Evolutionary conservation across 23 tunicate genomes (phyloP).

Genomic region (Styela plicata): DNA sequence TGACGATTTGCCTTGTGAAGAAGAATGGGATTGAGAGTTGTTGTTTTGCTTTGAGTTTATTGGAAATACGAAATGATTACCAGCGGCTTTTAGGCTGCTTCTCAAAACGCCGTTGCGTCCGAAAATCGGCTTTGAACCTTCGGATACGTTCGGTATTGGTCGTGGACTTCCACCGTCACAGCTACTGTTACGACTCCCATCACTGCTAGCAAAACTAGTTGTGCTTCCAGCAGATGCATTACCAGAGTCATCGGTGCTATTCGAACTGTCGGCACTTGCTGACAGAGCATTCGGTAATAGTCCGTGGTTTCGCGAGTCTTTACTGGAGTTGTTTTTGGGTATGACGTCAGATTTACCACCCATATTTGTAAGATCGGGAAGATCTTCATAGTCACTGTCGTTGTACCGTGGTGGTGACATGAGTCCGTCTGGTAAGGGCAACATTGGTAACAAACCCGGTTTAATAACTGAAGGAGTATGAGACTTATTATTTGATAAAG

Average conservation of each 20-base stretch:
- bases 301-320: conserved; percentile 20
- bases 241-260: conserved; percentile 84
- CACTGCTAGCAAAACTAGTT: conserved; percentile 68
- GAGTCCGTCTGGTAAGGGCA: conserved; percentile 60
- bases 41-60: conserved; percentile 10
- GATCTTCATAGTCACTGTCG: conserved; percentile 88
- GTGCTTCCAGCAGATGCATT: conserved; percentile 94
- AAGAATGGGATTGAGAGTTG: conserved; percentile 2
- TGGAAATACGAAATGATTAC: conserved; percentile 35
- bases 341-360: conserved; percentile 17
- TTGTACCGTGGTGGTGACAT: conserved; percentile 26
- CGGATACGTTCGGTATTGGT: conserved; percentile 38
- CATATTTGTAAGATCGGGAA: conserved; percentile 9
- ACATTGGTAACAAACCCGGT: conserved; percentile 69
- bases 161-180: conserved; percentile 83
- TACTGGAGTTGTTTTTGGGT: conserved; percentile 38
- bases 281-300: not conserved
- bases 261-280: conserved; percentile 28
- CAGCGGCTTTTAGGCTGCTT: conserved; percentile 28
- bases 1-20: not conserved
- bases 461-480: not conserved
- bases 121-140: conserved; percentile 32
- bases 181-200: conserved; percentile 83
- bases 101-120: conserved; percentile 27
- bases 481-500: not conserved